These are phyloP conservation scores for Xylota sylvarum DNA, from an alignment of 2,888 invertebrate genomes.

Conservation along the genomic window DNA sequence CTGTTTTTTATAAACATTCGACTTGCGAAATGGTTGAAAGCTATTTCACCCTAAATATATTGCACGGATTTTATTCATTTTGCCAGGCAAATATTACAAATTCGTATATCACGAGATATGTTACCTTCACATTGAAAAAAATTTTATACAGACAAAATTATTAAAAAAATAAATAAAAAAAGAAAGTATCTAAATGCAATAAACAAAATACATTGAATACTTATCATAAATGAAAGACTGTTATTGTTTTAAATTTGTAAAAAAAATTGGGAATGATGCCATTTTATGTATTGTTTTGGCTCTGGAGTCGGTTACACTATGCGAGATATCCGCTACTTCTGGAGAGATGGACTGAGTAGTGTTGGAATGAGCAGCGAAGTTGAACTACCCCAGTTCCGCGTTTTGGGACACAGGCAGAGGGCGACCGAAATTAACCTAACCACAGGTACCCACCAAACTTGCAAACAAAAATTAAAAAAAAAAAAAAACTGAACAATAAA, in stretches of 20 bases:
- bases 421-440: constrained; percentile 97
- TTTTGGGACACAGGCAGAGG: constrained; percentile 97
- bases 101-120: not conserved
- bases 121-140: constrained; percentile 21
- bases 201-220: constrained; percentile 60
- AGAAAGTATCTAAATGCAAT: constrained; percentile 49
- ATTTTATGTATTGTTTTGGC: constrained; percentile 80
- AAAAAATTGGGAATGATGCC: constrained; percentile 81
- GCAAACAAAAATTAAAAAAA: constrained; percentile 78
- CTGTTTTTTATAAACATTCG: constrained; percentile 10
- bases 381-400: constrained; percentile 98
- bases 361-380: constrained; percentile 98
- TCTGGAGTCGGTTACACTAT: constrained; percentile 97
- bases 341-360: constrained; percentile 96
- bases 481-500: constrained; percentile 77
- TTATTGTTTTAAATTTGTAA: constrained; percentile 76
- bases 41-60: constrained; percentile 5
- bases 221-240: constrained; percentile 72
- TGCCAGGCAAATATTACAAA: not conserved
- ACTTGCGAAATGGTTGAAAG: not conserved
- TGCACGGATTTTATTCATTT: constrained; percentile 28
- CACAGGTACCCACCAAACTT: constrained; percentile 91
- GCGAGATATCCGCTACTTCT: constrained; percentile 98
- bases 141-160: constrained; percentile 16
- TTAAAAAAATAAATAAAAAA: constrained; percentile 44